Evolutionary conservation across 2,113 vertebrate species (phyloP).

Genomic region (Eretmochelys imbricata): DNA sequence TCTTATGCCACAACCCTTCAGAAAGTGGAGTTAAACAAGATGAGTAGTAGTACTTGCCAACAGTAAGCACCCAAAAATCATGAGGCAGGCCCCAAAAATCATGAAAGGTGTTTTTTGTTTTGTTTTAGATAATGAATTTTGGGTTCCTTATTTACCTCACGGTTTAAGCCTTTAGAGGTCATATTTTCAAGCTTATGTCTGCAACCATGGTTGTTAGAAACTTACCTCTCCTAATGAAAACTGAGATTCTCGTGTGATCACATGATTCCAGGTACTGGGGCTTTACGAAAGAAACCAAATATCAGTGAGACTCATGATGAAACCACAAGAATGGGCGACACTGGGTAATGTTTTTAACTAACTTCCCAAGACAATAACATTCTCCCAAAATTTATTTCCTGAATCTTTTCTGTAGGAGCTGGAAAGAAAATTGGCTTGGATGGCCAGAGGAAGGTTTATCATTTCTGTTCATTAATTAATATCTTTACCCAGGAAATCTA

Average conservation of each 20-base stretch:
- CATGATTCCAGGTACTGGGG: neutral
- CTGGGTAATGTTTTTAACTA: neutral
- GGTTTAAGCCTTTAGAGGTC: neutral
- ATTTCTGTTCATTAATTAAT: neutral
- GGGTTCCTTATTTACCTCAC: neutral
- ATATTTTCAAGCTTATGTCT: neutral
- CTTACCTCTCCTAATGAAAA: neutral
- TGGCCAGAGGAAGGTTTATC: neutral
- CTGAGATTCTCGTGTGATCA: neutral
- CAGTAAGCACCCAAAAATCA: rapidly evolving
- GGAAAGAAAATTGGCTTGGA: neutral
- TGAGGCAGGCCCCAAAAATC: neutral
- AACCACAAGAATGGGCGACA: neutral
- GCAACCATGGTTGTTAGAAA: neutral
- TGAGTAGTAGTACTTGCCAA: neutral
- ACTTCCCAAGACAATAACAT: neutral
- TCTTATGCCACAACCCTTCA: neutral
- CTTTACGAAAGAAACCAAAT: neutral
- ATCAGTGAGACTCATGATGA: neutral
- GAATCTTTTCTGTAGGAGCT: neutral
- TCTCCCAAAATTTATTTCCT: neutral
- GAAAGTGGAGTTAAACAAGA: neutral
- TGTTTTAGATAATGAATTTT: neutral
- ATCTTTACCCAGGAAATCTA: neutral
- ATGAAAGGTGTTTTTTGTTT: neutral